Base-by-base conservation (phyloP, 1,140 invertebrate species). In the Antheraea pernyi region DNA sequence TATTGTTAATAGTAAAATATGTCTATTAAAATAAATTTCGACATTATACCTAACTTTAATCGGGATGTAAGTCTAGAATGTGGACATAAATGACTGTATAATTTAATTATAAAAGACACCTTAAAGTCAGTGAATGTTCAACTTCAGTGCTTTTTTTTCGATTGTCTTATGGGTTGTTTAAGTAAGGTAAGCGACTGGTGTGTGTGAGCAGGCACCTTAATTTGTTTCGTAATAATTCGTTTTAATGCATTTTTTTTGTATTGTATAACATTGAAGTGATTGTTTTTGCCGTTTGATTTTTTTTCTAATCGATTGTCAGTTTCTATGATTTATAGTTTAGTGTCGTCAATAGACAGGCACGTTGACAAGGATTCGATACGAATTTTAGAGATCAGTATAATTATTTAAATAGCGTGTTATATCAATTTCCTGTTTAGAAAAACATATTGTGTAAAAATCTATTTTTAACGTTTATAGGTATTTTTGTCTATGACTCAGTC, bases 231-330 rank as follows among this genome's bases (percentile, higher is more conserved):
- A 65, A 53, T 65, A 73, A 70, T 74, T 76, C 74, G 59, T 71
- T 65, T 70, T 64, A 65, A 65, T 80, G 82, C 82, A 84, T 81
- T 84, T 83, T n/a, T 80, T 78, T 72, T 81, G 73, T 78, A 69
- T 70, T 75, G 53, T 70, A 72, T 70, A 69, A 61, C 67, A 67
- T 70, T 68, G n/a, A 71, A 64, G 46, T 53, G 16, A 53, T 53
- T 13, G 46, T 8, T 8, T 42, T 42, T 42, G 39, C 11, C 11
- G 46, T n/a, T 71, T 46, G 67, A 61, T 48, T 63, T 63, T 53
- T 64, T 46, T 71, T 71, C 60, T 30, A 71, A 67, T 62, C 61
- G 70, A 42, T 58, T 36, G 30, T 61, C 61, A 36, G 5, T 42
- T 65, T 69, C 63, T 61, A 42, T 69, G 69, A 46, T 73, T 42